Conservation (phyloP, 2,888 invertebrate species). For the Aphidius colemani region DNA sequence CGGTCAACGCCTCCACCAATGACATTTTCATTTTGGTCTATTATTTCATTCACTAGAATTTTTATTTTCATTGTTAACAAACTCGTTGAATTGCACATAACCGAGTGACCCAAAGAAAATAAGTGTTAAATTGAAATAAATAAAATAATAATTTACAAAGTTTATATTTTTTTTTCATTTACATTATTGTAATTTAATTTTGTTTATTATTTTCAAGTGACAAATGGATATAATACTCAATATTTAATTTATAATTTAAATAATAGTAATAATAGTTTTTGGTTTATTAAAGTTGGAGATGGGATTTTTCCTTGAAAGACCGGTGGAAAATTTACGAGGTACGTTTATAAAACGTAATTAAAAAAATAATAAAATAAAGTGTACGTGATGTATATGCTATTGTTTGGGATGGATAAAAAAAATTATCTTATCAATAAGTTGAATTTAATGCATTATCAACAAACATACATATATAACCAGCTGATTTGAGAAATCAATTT, state of each 20-base stretch:
- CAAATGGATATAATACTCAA: background rate
- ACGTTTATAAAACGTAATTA: background rate
- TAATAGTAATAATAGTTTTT: background rate
- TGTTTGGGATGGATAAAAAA: too few relatives aligned
- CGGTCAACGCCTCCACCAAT: slow-evolving; percentile 28
- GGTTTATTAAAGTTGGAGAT: slow-evolving; percentile 1
- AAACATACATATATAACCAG: too few relatives aligned
- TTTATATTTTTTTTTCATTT: background rate
- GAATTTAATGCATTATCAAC: too few relatives aligned
- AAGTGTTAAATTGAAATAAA: too few relatives aligned
- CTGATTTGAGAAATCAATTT: too few relatives aligned
- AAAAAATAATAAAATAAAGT: too few relatives aligned
- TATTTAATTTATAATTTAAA: background rate
- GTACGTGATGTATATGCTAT: too few relatives aligned
- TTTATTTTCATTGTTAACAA: slow-evolving; percentile 24
- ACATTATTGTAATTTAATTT: background rate
- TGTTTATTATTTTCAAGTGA: background rate
- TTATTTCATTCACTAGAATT: slow-evolving; percentile 20
- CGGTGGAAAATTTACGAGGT: slow-evolving; percentile 29
- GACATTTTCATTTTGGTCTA: slow-evolving; percentile 21
- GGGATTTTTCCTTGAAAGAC: slow-evolving; percentile 20
- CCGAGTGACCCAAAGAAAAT: too few relatives aligned
- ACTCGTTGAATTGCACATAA: slow-evolving; percentile 2
- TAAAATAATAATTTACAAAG: too few relatives aligned
- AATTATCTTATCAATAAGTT: too few relatives aligned